These are phyloP conservation scores for Poeciliopsis prolifica DNA, from an alignment of 2,113 vertebrate genomes.

Conservation along the genomic window DNA sequence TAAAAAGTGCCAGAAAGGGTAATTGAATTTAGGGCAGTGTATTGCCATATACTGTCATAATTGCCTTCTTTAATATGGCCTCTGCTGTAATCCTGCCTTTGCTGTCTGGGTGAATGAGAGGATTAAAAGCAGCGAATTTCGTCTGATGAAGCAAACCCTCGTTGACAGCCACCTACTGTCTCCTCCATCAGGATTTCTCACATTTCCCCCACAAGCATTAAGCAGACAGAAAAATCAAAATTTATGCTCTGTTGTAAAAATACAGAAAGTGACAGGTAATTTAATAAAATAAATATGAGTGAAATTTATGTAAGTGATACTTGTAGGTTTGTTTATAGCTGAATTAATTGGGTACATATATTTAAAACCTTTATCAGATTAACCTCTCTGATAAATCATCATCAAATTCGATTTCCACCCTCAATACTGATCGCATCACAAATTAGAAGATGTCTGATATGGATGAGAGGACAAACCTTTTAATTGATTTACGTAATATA, in stretches of 20 bases:
- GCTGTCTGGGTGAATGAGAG: constrained; percentile 63
- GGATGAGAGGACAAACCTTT: too few relatives aligned
- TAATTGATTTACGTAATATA: too few relatives aligned
- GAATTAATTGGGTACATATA: constrained; percentile 20
- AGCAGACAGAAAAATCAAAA: constrained; percentile 4
- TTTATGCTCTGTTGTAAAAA: neutral
- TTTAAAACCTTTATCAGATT: constrained; percentile 38
- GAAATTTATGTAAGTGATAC: constrained; percentile 4
- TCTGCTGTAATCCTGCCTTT: constrained; percentile 70
- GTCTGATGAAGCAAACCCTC: constrained; percentile 24
- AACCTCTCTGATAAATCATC: constrained; percentile 29
- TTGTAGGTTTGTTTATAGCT: constrained; percentile 8
- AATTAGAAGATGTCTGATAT: constrained; percentile 45
- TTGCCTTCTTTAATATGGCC: constrained; percentile 69
- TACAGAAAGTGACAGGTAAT: constrained; percentile 6
- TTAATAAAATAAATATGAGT: neutral
- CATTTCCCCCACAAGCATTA: neutral
- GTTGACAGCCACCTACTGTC: constrained; percentile 39
- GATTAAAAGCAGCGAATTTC: constrained; percentile 67
- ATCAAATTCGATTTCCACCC: constrained; percentile 43
- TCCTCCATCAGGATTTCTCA: constrained; percentile 32
- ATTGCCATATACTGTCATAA: constrained; percentile 67
- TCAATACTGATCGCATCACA: constrained; percentile 8
- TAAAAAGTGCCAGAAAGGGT: constrained; percentile 68
- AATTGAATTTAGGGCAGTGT: constrained; percentile 73